These are phyloP conservation scores for Andricus curvator DNA, from an alignment of 2,888 invertebrate species.

Conservation along the genomic window DNA sequence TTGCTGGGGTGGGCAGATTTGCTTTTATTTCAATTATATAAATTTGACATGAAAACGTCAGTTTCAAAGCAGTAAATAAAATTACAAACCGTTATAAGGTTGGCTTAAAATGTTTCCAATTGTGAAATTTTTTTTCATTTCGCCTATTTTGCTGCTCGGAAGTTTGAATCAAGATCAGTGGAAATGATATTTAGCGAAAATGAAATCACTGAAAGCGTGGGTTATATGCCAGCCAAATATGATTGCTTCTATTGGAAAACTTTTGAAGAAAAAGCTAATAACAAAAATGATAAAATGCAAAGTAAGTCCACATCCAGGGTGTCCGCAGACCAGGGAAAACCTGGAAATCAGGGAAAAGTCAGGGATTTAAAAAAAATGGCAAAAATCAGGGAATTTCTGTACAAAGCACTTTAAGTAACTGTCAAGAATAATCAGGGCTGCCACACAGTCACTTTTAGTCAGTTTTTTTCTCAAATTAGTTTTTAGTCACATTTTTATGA, in stretches of 20 bases:
- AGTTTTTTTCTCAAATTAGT: no score
- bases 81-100: neutral
- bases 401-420: no score
- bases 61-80: neutral
- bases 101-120: neutral
- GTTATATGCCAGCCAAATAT: conserved; percentile 58
- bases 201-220: conserved; percentile 42
- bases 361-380: no score
- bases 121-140: neutral
- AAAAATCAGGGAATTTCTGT: no score
- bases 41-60: neutral
- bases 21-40: neutral
- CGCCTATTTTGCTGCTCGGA: neutral
- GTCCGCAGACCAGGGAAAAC: no score
- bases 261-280: conserved; percentile 45
- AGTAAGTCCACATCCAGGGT: conserved; percentile 49
- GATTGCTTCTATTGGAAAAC: conserved; percentile 55
- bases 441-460: no score
- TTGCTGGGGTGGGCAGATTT: neutral
- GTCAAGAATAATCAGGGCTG: no score
- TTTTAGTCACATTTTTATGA: no score
- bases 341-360: no score
- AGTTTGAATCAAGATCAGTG: neutral
- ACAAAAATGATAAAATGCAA: conserved; percentile 48
- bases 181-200: conserved; percentile 7